Conservation (phyloP, 2,797 vertebrate species). For the Ceryle rudis region DNA sequence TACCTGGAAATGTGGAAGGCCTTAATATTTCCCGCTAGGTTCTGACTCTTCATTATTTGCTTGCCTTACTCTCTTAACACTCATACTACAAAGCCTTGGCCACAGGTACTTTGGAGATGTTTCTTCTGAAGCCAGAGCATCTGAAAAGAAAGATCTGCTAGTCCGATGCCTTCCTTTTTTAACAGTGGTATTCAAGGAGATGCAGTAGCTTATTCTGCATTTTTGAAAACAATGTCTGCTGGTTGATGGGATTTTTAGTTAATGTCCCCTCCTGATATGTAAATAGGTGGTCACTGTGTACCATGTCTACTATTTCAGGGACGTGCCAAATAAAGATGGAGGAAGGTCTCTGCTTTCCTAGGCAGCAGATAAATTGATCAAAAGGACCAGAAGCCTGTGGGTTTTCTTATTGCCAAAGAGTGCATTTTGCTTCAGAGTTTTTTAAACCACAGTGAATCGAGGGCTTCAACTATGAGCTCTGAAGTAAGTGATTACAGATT, state of each 20-base stretch:
- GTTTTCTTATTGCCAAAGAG: not conserved
- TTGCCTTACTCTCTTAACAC: not conserved
- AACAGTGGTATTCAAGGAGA: not conserved
- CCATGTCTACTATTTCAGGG: not conserved
- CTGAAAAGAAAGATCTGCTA: not conserved
- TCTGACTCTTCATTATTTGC: not conserved
- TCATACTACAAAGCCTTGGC: not conserved
- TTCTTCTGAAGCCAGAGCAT: not conserved
- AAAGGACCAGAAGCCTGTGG: not conserved
- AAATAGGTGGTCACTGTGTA: not conserved
- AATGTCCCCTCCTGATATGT: not conserved
- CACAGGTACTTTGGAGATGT: not conserved
- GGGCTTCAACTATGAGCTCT: not conserved
- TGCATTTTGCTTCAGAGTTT: not conserved
- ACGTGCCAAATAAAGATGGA: not conserved
- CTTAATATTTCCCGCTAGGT: not conserved
- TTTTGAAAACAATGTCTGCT: not conserved
- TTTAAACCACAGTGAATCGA: slow-evolving; percentile 11
- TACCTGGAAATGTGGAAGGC: not conserved
- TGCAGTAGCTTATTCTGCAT: not conserved
- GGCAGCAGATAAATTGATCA: not conserved
- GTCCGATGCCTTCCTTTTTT: not conserved
- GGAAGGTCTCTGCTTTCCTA: not conserved
- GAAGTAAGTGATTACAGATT: slow-evolving; percentile 17
- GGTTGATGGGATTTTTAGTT: not conserved